Evolutionary conservation across 2,888 invertebrate genomes (phyloP), one percentile per base, ranked within the genome.

Genomic region (Campoplex nolae): DNA sequence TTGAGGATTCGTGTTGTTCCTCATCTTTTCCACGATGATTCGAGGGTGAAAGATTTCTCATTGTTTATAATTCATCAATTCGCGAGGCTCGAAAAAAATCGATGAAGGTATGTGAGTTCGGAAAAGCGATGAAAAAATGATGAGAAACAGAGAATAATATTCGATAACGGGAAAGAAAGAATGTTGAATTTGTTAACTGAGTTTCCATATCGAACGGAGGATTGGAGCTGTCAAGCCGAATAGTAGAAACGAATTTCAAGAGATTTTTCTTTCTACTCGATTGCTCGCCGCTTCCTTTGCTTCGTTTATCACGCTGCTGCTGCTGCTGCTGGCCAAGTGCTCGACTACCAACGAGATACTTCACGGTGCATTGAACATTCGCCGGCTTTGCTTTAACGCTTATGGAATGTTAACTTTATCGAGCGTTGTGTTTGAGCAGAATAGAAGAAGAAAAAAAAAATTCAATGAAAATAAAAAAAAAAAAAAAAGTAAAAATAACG

Each of bases 321-420:
- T 6, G 73, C 77, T 23, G 23, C 23, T 71, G 48, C 77, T 6
- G 38, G 48, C 73, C 48, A 74, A 77, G 51, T 70, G 38, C 68
- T 42, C 48, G 68, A 73, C 56, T 78, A 74, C 76, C 78, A 58
- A 75, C 48, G 73, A 77, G 54, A 74, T 82, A 68, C 75, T 83
- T 83, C 83, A 76, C 86, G 83, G 83, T 86, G 56, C 83, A 83
- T 83, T 86, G 86, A 86, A 80, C 86, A 83, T 71, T 71, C 28
- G 77, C 71, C 32, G 73, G 58, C 67, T 74, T 77, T 58, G 82
- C 75, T 70, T 75, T 42, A 65, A 78, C 58, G 75, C 67, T 35
- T 70, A 18, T 23, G 65, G 71, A 48, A 38, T 74, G 76, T 62
- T 38, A 51, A 71, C 51, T 78, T 79, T 79, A 74, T 84, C 71